Percentiles rank a stretch among this genome's conserved stretches.
Conservation (phyloP, 1,140 invertebrate genomes). For the Meteorus sp. region DNA sequence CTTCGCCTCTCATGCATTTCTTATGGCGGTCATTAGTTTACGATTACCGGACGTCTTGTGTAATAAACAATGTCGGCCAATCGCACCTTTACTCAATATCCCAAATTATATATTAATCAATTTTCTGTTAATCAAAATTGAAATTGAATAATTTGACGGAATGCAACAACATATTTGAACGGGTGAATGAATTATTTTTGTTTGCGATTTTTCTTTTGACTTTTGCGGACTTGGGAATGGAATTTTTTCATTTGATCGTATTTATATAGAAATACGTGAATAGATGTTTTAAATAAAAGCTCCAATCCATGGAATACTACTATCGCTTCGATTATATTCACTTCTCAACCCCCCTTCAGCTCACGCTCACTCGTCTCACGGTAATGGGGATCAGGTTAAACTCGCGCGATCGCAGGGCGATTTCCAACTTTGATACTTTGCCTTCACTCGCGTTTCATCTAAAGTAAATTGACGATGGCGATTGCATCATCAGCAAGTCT, state of each 20-base stretch:
- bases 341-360: no score
- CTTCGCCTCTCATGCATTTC: constrained; percentile 26
- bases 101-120: no score
- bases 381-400: constrained; percentile 39
- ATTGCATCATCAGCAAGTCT: constrained; percentile 37
- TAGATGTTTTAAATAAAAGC: no score
- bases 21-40: constrained; percentile 40
- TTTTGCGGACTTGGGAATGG: no score
- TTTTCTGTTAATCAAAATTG: not conserved
- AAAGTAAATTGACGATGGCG: constrained; percentile 31
- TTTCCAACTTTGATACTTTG: constrained; percentile 28
- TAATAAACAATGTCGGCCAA: constrained; percentile 39
- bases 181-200: no score
- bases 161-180: not conserved
- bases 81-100: not conserved
- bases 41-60: constrained; percentile 34
- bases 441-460: constrained; percentile 34
- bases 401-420: constrained; percentile 9
- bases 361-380: constrained; percentile 18
- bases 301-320: no score
- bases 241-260: no score
- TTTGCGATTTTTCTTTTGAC: no score
- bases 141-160: not conserved
- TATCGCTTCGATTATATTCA: no score
- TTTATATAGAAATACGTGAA: no score